A percentile compares a stretch with the other conserved stretches of the same genome.
Conservation (phyloP, 1,140 invertebrate genomes). For the Euglossa dilemma region DNA sequence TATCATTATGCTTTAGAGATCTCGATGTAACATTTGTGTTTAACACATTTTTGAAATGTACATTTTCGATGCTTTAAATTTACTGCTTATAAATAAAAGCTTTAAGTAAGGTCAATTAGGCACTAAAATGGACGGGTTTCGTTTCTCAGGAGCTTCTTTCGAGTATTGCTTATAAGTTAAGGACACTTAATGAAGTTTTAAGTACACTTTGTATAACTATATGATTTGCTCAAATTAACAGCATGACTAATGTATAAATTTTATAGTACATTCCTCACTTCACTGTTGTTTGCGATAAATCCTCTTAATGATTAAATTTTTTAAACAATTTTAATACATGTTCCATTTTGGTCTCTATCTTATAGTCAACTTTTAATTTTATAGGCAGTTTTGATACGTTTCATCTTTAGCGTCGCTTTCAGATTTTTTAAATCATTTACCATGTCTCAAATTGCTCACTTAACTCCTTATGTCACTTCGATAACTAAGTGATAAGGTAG, state of each 20-base stretch:
- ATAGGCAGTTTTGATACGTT: conserved; percentile 3
- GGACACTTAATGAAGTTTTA: conserved; percentile 72
- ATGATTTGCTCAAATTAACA: conserved; percentile 18
- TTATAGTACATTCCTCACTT: background rate
- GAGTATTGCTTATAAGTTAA: conserved; percentile 66
- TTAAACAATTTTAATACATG: background rate
- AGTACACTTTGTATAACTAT: conserved; percentile 73
- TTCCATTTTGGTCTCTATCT: background rate
- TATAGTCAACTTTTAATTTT: background rate
- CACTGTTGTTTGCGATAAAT: conserved; percentile 7
- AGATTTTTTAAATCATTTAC: background rate
- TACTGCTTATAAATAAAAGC: conserved; percentile 65
- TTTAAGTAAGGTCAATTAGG: conserved; percentile 71
- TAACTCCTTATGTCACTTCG: conserved; percentile 11
- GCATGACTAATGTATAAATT: background rate
- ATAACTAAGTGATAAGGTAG: conserved; percentile 43
- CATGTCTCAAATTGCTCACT: background rate
- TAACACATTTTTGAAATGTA: conserved; percentile 43
- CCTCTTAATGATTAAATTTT: background rate
- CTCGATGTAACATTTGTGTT: conserved; percentile 26
- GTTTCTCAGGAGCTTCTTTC: conserved; percentile 62
- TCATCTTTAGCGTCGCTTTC: conserved; percentile 9
- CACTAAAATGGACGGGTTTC: conserved; percentile 79
- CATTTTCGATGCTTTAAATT: conserved; percentile 31
- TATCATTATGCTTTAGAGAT: conserved; percentile 69